Base-by-base conservation (phyloP, 2,888 invertebrate genomes). In the Cantharis lateralis region DNA sequence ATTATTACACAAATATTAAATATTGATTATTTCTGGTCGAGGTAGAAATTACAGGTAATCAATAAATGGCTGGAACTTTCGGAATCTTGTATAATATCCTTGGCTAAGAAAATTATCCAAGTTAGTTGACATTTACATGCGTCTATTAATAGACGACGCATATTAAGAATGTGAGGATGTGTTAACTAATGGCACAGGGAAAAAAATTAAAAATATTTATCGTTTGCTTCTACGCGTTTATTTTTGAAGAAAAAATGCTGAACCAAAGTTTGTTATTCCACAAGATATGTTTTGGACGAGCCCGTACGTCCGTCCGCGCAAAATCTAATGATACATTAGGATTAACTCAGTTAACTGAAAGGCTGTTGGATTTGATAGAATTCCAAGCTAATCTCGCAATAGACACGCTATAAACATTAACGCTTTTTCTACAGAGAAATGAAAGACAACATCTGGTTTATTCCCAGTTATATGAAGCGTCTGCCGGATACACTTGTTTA, bases 401-500 rank as follows among this genome's bases (percentile, higher is more conserved):
- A 74, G 71, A 71, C 73, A 69, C 70, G 74, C 74, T 71, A 69
- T 72, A 70, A 71, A 78, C 78, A 75, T 78, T 75, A 78, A 68
- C 73, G 78, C 75, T 75, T 78, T 78, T 78, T 75, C 75, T 68
- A 48, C 48, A n/a, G 48, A 66, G 68, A 74, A 68, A 73, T 66
- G 64, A 72, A 74, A 69, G 69, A 71, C 76, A 71, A 24, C 78
- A 78, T 71, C 78, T 78, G 78, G 76, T 61, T 48, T 48, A 62
- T 78, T 76, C 78, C 71, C 78, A 70, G 64, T 74, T 72, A 71
- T 70, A 68, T 16, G 72, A 73, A 68, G 74, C 71, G 69, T 75
- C 75, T 72, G 72, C 78, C 78, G 78, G 78, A 78, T 78, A 72
- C 72, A 48, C 18, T 71, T 78, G 78, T 78, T 78, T 78, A 74